Evolutionary conservation across 2,113 vertebrate species (phyloP).

Genomic region (Elanoides forficatus): DNA sequence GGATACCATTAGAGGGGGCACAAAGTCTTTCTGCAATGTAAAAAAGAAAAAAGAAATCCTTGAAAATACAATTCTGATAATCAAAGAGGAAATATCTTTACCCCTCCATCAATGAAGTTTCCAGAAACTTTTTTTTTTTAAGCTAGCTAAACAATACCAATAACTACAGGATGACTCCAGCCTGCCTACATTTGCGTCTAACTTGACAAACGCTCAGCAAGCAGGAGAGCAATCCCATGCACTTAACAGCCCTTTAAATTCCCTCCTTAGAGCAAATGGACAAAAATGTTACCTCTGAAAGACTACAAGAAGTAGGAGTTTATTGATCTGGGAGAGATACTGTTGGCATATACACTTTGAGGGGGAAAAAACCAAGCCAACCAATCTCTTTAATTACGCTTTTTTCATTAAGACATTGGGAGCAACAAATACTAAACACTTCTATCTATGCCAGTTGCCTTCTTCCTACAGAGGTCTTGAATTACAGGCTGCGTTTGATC

Average conservation of each 20-base stretch:
- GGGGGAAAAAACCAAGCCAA: not conserved
- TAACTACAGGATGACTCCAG: not conserved
- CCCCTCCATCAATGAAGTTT: not conserved
- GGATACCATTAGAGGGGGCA: conserved; percentile 59
- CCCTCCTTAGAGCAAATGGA: not conserved
- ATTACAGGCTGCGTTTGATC: not conserved
- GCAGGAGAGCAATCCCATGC: not conserved
- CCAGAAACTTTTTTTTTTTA: not conserved
- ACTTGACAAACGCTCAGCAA: not conserved
- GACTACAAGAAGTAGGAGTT: not conserved
- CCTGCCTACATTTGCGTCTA: not conserved
- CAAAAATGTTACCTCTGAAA: not conserved
- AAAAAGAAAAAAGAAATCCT: not conserved
- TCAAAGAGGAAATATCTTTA: not conserved
- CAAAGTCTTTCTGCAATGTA: not conserved
- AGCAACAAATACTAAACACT: not conserved
- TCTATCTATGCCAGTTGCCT: not conserved
- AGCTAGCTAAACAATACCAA: not conserved
- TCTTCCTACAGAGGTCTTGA: not conserved
- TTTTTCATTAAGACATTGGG: not conserved
- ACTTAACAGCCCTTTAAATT: not conserved
- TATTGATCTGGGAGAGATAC: not conserved
- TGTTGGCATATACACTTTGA: not conserved
- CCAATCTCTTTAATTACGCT: not conserved
- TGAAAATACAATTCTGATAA: not conserved